Conservation (phyloP, 2,113 vertebrate species). For the Sminthopsis crassicaudata region DNA sequence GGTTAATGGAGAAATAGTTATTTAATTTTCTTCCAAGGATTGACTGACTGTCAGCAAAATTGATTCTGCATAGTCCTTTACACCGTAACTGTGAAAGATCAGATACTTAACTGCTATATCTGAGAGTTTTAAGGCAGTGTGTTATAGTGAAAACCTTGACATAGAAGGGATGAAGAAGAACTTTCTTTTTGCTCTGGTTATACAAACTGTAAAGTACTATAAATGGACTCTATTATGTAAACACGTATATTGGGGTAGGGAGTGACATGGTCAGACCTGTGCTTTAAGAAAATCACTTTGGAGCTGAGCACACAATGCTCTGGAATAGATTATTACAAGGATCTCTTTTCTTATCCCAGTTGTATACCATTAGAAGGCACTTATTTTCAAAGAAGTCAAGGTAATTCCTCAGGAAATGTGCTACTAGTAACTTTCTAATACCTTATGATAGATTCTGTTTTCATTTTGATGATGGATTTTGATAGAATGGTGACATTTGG, state of each 20-base stretch:
- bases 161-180: neutral
- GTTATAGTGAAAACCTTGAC: neutral
- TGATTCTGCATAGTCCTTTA: slow-evolving; percentile 30
- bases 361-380: neutral
- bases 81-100: slow-evolving; percentile 12
- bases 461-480: slow-evolving; percentile 7
- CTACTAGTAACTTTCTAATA: neutral
- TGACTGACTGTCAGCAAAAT: slow-evolving; percentile 62
- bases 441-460: neutral
- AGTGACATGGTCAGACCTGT: neutral
- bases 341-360: neutral
- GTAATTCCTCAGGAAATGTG: neutral
- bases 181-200: neutral
- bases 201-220: neutral
- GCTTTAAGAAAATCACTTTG: neutral
- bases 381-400: neutral
- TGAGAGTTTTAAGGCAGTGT: fast-evolving
- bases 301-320: neutral
- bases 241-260: neutral
- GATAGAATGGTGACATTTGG: neutral
- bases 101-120: neutral
- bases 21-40: slow-evolving; percentile 78
- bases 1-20: slow-evolving; percentile 74
- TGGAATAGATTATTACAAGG: neutral
- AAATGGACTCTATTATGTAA: neutral